Evolutionary conservation across 2,113 vertebrate species (phyloP).

Genomic region (Junco hyemalis): DNA sequence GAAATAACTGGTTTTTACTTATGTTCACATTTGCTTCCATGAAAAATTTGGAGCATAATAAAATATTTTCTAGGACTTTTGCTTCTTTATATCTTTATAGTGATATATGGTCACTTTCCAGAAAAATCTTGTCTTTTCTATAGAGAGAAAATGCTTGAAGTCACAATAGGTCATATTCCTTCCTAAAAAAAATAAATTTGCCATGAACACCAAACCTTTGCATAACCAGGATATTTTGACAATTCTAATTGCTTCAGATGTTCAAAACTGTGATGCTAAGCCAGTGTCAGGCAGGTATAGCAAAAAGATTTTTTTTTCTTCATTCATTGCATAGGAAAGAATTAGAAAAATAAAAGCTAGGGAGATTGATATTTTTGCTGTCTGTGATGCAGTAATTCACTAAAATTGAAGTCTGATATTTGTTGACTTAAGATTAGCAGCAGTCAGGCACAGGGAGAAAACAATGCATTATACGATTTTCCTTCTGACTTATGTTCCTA

Average conservation of each 20-base stretch:
- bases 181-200: neutral
- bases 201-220: neutral
- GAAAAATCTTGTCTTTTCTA: neutral
- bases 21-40: neutral
- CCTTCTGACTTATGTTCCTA: conserved; percentile 46
- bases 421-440: conserved; percentile 61
- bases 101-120: neutral
- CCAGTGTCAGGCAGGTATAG: neutral
- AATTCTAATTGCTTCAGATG: neutral
- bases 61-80: neutral
- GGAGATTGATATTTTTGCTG: neutral
- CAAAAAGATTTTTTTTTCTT: neutral
- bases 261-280: neutral
- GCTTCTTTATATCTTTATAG: neutral
- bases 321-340: neutral
- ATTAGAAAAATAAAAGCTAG: conserved; percentile 37
- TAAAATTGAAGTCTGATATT: conserved; percentile 66
- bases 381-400: conserved; percentile 40
- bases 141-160: neutral
- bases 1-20: neutral
- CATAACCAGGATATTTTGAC: neutral
- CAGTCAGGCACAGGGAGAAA: neutral
- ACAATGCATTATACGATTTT: conserved; percentile 28
- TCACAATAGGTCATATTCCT: neutral
- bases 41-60: neutral